Evolutionary conservation across 2,888 invertebrate genomes (phyloP).

Genomic region (Dynastes tityus): DNA sequence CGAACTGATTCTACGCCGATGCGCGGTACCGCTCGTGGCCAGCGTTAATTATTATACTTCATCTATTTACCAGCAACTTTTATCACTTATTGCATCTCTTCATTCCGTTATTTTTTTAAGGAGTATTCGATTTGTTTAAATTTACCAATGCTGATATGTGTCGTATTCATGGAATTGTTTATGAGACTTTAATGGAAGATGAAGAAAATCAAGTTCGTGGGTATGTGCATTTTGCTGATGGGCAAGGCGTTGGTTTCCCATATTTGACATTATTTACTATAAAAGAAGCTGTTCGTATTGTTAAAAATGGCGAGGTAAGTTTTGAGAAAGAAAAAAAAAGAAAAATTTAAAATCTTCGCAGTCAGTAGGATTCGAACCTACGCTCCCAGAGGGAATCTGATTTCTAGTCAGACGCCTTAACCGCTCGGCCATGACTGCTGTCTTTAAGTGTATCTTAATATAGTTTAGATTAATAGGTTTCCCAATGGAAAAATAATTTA

Average conservation of each 20-base stretch:
- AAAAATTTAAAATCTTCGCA: conserved; percentile 70
- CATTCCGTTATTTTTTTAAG: conserved; percentile 68
- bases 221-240: conserved; percentile 85
- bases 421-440: conserved; percentile 89
- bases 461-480: background rate
- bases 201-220: conserved; percentile 87
- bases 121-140: conserved; percentile 85
- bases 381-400: conserved; percentile 93
- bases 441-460: conserved; percentile 68
- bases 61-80: background rate
- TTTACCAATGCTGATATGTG: conserved; percentile 86
- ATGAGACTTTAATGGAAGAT: conserved; percentile 86
- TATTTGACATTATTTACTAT: conserved; percentile 85
- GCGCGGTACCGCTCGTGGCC: too few relatives aligned
- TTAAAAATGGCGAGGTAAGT: conserved; percentile 84
- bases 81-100: conserved; percentile 23
- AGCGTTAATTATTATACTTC: background rate
- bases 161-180: conserved; percentile 82
- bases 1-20: too few relatives aligned
- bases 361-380: conserved; percentile 93
- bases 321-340: conserved; percentile 9
- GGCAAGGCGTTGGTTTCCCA: conserved; percentile 82
- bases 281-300: conserved; percentile 84
- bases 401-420: conserved; percentile 93
- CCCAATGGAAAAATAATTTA: background rate